These are phyloP conservation scores for Cephus spinipes DNA, from an alignment of 2,888 invertebrate species.

Conservation along the genomic window DNA sequence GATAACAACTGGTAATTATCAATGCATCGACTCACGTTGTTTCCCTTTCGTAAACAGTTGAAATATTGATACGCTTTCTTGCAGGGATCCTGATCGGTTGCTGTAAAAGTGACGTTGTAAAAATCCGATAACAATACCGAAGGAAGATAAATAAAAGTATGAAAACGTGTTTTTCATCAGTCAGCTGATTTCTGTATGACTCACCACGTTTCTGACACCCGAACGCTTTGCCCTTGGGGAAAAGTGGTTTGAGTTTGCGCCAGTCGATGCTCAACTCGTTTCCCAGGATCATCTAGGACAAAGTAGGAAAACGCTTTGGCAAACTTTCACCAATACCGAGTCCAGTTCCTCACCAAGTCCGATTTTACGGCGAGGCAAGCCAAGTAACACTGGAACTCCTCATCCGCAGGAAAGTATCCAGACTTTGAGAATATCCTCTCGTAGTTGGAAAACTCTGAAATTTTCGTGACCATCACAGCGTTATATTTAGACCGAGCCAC, in stretches of 20 bases:
- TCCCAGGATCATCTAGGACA: not conserved
- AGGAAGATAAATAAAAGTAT: not conserved
- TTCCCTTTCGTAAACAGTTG: not conserved
- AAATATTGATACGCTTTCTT: not conserved
- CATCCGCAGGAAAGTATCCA: not conserved
- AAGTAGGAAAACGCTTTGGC: not conserved
- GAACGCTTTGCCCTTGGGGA: not conserved
- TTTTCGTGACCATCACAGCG: not conserved
- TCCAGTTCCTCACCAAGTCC: not conserved
- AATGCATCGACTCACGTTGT: not conserved
- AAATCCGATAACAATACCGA: not conserved
- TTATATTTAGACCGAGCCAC: not conserved
- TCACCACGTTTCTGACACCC: conserved; percentile 4
- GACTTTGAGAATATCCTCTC: not conserved
- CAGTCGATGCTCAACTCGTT: conserved; percentile 1
- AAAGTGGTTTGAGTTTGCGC: not conserved
- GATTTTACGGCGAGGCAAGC: not conserved
- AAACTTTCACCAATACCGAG: not conserved
- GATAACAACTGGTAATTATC: not conserved
- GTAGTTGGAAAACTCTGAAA: not conserved
- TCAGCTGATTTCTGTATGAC: not conserved
- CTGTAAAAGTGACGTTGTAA: not conserved
- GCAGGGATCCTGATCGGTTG: not conserved
- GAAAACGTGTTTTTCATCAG: conserved; percentile 6
- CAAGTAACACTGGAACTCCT: conserved; percentile 1